Conservation (phyloP, 2,888 invertebrate genomes). For the Resseliella maxima region DNA sequence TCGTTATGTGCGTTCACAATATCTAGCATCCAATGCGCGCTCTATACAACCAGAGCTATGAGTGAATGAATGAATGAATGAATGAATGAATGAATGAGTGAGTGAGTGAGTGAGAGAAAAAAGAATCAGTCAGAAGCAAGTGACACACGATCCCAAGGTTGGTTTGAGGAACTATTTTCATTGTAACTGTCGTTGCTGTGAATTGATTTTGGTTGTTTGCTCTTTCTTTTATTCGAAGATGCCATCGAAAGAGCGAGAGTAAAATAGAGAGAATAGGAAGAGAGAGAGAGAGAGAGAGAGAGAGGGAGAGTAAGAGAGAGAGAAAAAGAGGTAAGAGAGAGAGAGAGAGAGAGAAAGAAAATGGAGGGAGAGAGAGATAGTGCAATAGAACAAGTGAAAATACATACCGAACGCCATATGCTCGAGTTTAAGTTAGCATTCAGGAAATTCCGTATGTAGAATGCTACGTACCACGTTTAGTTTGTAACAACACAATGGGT, state of each 20-base stretch:
- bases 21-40: neutral
- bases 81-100: too few species aligned
- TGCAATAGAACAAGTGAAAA: neutral
- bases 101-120: too few species aligned
- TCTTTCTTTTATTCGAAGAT: slow-evolving; percentile 8
- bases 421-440: neutral
- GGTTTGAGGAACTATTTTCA: slow-evolving; percentile 34
- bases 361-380: neutral
- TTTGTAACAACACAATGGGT: neutral
- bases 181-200: slow-evolving; percentile 19
- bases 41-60: neutral
- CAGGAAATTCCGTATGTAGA: slow-evolving; percentile 24
- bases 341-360: neutral
- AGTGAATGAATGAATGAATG: too few species aligned
- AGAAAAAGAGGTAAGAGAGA: neutral
- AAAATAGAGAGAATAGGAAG: too few species aligned
- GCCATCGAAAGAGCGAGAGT: too few species aligned
- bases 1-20: slow-evolving; percentile 2
- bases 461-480: neutral
- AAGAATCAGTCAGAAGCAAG: slow-evolving; percentile 24
- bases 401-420: slow-evolving; percentile 20
- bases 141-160: slow-evolving; percentile 29
- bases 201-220: slow-evolving; percentile 35
- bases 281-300: neutral
- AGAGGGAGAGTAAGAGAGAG: neutral